Percentiles rank a stretch among this genome's conserved stretches.
Conservation (phyloP, 2,888 invertebrate genomes). For the Heliothis peltigera region DNA sequence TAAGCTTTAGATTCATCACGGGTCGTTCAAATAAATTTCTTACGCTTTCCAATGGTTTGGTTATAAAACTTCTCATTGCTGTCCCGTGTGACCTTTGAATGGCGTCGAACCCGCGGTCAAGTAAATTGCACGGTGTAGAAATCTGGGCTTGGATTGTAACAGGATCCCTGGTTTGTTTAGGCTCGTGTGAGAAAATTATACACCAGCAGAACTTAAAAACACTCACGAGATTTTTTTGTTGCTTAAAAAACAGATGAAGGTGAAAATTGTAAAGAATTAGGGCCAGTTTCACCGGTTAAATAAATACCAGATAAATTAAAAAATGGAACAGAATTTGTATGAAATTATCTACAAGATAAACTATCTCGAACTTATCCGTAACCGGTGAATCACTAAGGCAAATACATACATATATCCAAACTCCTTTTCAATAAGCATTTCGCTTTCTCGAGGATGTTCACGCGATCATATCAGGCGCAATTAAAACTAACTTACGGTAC, state of each 20-base stretch:
- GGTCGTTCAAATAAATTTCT: constrained; percentile 32
- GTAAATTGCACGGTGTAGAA: constrained; percentile 43
- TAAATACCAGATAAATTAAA: too few relatives aligned
- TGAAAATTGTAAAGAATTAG: too few relatives aligned
- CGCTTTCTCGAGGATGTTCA: not conserved
- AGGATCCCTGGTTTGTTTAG: constrained; percentile 11
- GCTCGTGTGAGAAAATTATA: not conserved
- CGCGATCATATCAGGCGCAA: constrained; percentile 12
- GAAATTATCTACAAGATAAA: too few relatives aligned
- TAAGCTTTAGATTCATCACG: constrained; percentile 25
- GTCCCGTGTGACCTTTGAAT: constrained; percentile 48
- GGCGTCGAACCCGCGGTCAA: constrained; percentile 38
- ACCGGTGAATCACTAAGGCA: too few relatives aligned
- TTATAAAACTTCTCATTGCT: constrained; percentile 40
- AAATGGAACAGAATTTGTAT: too few relatives aligned
- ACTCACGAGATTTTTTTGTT: too few relatives aligned
- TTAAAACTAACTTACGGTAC: constrained; percentile 23
- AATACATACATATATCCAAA: too few relatives aligned
- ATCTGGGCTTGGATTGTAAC: constrained; percentile 28
- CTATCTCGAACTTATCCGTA: too few relatives aligned
- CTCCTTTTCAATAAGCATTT: not conserved
- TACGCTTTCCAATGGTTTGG: constrained; percentile 39
- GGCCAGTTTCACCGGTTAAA: too few relatives aligned
- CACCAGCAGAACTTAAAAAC: too few relatives aligned
- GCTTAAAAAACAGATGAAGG: too few relatives aligned